Conservation (phyloP, 2,113 vertebrate species). For the Galeopterus variegatus region DNA sequence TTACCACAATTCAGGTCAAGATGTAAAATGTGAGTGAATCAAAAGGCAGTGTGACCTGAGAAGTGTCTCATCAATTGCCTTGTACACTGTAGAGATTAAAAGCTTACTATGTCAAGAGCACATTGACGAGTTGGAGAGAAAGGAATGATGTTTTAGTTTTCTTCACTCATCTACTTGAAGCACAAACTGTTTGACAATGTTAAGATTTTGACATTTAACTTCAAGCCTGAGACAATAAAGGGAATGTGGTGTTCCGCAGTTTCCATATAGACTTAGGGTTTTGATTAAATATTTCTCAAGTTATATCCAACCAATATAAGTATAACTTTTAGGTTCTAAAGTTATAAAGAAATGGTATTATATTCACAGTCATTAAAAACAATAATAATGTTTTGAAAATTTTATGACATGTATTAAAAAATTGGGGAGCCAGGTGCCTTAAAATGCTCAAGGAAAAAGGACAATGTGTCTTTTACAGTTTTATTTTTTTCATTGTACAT, state of each 20-base stretch:
- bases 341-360: neutral
- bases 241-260: neutral
- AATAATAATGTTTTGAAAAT: neutral
- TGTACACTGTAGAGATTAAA: neutral
- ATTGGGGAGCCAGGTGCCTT: neutral
- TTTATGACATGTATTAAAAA: slow-evolving; percentile 6
- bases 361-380: neutral
- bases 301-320: neutral
- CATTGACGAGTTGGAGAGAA: neutral
- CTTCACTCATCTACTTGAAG: neutral
- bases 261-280: neutral
- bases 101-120: neutral
- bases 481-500: too few species aligned
- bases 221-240: slow-evolving; percentile 16
- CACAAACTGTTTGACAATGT: neutral
- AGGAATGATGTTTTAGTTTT: neutral
- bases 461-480: neutral
- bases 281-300: slow-evolving; percentile 55
- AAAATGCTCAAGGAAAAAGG: neutral
- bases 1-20: slow-evolving; percentile 59
- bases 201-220: slow-evolving; percentile 48
- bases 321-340: neutral
- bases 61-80: neutral
- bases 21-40: slow-evolving; percentile 37
- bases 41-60: slow-evolving; percentile 21